phyloP scores from a whole-genome alignment of 2,113 vertebrate genomes.

The Cryptotis parvus region DNA sequence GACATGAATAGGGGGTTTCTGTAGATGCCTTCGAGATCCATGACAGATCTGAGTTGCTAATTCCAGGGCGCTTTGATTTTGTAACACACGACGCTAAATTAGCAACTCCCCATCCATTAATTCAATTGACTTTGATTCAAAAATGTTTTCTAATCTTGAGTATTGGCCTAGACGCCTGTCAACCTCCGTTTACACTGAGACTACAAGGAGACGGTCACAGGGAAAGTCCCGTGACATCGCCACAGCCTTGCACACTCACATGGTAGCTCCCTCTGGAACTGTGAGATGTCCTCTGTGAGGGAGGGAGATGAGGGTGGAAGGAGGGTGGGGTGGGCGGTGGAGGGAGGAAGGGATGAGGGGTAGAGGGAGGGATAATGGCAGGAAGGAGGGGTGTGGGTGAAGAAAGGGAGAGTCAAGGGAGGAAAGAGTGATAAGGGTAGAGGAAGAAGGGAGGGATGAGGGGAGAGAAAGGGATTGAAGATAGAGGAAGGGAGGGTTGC shows the following conservation, averaged over 20 bases:
- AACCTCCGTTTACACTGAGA: not conserved
- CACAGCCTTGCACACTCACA: not conserved
- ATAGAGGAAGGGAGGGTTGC: too few species aligned
- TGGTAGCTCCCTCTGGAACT: not conserved
- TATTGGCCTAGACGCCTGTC: not conserved
- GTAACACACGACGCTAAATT: not conserved
- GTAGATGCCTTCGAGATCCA: constrained; percentile 11
- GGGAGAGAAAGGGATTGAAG: too few species aligned
- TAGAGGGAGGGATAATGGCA: too few species aligned
- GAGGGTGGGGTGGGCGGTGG: too few species aligned
- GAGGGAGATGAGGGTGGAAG: too few species aligned
- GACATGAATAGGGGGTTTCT: not conserved
- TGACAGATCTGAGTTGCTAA: not conserved
- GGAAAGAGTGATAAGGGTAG: too few species aligned
- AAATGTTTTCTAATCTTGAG: constrained; percentile 36
- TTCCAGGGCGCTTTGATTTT: constrained; percentile 3
- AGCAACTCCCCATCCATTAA: not conserved
- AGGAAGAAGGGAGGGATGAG: too few species aligned
- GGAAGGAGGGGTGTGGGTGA: too few species aligned
- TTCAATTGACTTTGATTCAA: constrained; percentile 29
- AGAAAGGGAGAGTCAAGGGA: too few species aligned
- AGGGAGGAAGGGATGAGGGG: too few species aligned
- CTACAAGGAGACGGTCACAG: too few species aligned
- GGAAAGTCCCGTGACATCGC: not conserved
- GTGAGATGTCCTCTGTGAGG: not conserved